phyloP scores from a whole-genome alignment of 2,113 vertebrate species.

The Acanthisitta chloris region DNA sequence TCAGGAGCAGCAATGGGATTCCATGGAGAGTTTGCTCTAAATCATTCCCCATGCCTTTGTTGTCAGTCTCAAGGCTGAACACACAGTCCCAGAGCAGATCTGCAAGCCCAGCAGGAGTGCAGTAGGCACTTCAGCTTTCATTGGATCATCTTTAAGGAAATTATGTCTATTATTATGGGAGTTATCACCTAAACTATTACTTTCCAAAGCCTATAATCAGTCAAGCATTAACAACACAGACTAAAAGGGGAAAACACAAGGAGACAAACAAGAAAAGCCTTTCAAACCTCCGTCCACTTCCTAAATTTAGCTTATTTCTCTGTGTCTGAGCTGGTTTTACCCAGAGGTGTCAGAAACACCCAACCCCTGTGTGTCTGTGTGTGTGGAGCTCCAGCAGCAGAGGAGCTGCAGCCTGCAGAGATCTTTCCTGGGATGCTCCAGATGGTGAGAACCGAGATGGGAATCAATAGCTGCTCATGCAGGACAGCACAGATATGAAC shows the following conservation, averaged over 20 bases:
- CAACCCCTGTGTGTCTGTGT: fast-evolving
- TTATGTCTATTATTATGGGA: background rate
- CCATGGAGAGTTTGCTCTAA: background rate
- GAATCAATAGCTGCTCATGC: background rate
- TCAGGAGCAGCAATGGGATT: background rate
- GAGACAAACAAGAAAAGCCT: background rate
- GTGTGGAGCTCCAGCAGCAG: background rate
- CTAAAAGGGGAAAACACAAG: background rate
- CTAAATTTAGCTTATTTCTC: background rate
- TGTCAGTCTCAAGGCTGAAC: background rate
- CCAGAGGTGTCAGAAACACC: background rate
- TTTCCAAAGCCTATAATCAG: constrained; percentile 1
- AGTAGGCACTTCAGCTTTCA: background rate
- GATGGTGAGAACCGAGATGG: fast-evolving
- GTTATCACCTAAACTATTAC: background rate
- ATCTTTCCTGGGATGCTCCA: background rate
- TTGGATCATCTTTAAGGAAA: background rate
- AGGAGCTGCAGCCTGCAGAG: background rate
- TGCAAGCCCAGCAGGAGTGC: background rate
- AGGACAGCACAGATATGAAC: background rate
- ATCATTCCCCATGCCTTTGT: background rate
- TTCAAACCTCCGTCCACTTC: background rate
- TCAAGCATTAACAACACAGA: background rate
- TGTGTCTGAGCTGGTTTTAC: background rate
- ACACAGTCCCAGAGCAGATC: background rate